Evolutionary conservation across 2,888 invertebrate species (phyloP).

Genomic region (Autographa gamma): DNA sequence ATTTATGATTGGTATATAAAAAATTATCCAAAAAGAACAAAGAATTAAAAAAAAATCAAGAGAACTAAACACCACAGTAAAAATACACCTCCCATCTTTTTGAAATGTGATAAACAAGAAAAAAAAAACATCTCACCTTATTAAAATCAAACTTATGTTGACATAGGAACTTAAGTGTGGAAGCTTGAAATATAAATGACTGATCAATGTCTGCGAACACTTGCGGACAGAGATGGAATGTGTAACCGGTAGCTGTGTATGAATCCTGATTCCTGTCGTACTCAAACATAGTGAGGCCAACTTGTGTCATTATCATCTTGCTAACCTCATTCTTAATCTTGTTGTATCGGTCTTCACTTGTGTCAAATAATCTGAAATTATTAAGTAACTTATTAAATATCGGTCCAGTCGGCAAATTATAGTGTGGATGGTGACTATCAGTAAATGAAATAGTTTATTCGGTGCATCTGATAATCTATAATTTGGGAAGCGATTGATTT

Average conservation of each 20-base stretch:
- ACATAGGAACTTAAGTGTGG: conserved; percentile 90
- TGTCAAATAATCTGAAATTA: conserved; percentile 80
- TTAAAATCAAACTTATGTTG: conserved; percentile 92
- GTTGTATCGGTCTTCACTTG: conserved; percentile 79
- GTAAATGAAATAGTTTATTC: too few species aligned
- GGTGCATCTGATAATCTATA: too few species aligned
- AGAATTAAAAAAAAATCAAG: too few species aligned
- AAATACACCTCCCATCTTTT: too few species aligned
- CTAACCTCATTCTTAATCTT: conserved; percentile 75
- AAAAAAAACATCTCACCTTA: conserved; percentile 92
- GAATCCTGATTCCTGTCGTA: conserved; percentile 88
- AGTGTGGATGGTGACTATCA: too few species aligned
- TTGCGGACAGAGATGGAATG: conserved; percentile 92
- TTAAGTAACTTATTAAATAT: not conserved
- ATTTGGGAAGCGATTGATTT: too few species aligned
- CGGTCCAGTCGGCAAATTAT: too few species aligned
- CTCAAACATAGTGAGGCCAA: conserved; percentile 91
- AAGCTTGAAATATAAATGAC: conserved; percentile 90
- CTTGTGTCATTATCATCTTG: conserved; percentile 90
- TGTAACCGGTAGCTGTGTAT: conserved; percentile 90
- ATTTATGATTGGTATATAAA: too few species aligned
- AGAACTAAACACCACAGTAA: too few species aligned
- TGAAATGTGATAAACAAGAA: too few species aligned
- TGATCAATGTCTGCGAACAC: conserved; percentile 90
- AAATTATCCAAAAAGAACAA: too few species aligned